phyloP scores from a whole-genome alignment of 2,113 vertebrate species.

The Irena cyanogastra region DNA sequence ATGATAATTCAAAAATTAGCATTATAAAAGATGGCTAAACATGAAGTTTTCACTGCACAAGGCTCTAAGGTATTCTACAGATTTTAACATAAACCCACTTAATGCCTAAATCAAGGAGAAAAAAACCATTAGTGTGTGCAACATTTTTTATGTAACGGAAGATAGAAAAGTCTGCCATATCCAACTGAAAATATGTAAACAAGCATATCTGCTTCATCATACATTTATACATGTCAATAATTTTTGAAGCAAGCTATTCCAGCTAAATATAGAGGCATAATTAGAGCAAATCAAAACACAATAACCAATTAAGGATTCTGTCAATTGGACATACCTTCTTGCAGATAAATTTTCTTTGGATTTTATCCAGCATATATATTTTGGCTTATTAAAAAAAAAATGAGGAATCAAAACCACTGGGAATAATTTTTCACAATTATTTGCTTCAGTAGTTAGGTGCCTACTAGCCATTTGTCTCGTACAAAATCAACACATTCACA shows the following conservation, averaged over 20 bases:
- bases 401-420: not conserved
- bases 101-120: not conserved
- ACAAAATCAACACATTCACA: not conserved
- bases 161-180: not conserved
- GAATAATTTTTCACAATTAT: not conserved
- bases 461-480: not conserved
- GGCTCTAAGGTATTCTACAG: not conserved
- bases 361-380: not conserved
- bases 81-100: not conserved
- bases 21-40: not conserved
- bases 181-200: not conserved
- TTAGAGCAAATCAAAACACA: not conserved
- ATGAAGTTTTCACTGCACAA: not conserved
- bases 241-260: not conserved
- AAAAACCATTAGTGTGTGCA: not conserved
- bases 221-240: not conserved
- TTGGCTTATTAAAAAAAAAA: not conserved
- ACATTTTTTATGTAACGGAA: not conserved
- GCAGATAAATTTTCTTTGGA: not conserved
- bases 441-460: not conserved
- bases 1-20: not conserved
- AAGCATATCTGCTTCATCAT: not conserved
- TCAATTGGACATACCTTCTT: not conserved
- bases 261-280: not conserved
- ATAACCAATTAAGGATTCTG: not conserved